Percentiles rank a stretch among this genome's conserved stretches.
phyloP scores from a whole-genome alignment of 2,888 invertebrate genomes.

The Stenolophus ochropezus region DNA sequence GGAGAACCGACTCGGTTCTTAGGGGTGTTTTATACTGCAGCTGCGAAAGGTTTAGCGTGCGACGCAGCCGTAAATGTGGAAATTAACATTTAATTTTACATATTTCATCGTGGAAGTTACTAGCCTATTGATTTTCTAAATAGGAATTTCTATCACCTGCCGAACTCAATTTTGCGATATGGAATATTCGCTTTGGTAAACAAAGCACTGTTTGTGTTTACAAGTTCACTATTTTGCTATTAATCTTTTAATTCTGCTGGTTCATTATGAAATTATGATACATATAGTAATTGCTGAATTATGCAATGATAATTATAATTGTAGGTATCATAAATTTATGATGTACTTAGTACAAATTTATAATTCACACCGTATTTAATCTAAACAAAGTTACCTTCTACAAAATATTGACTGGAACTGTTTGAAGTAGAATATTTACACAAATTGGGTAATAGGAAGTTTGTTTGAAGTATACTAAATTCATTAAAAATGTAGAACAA shows the following conservation, averaged over 20 bases:
- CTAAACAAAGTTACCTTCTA: not conserved
- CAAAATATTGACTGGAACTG: not conserved
- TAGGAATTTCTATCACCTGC: constrained; percentile 5
- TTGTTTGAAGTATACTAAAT: not conserved
- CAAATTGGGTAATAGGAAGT: not conserved
- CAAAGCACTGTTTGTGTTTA: too few species aligned
- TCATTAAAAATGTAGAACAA: not conserved
- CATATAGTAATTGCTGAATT: too few species aligned
- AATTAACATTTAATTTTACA: constrained; percentile 54
- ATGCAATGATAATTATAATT: too few species aligned
- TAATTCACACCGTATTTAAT: not conserved
- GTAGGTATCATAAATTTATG: not conserved
- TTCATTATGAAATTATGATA: too few species aligned
- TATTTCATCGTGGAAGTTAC: constrained; percentile 30
- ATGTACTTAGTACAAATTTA: not conserved
- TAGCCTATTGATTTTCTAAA: constrained; percentile 32
- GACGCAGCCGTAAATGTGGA: constrained; percentile 1
- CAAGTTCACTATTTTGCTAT: too few species aligned
- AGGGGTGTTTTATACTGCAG: not conserved
- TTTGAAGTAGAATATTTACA: not conserved
- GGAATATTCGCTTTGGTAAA: not conserved
- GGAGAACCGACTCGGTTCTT: not conserved
- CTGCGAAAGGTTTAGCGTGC: constrained; percentile 46
- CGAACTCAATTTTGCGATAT: not conserved
- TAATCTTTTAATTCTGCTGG: too few species aligned